Base-by-base conservation (phyloP, 2,113 vertebrate species). In the Loxodonta africana region DNA sequence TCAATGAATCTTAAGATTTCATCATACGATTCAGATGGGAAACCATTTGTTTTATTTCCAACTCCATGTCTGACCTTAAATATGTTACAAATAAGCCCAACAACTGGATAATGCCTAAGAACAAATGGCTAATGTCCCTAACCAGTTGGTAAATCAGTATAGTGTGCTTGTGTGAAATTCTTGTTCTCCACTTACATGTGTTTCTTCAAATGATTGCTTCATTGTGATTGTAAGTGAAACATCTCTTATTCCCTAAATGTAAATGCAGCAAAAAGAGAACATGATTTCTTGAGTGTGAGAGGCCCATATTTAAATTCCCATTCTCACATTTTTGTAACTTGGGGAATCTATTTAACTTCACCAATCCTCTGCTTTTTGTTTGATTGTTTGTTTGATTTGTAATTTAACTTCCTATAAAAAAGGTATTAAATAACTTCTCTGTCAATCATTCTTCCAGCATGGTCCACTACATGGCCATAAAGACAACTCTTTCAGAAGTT, bases 81-180 rank as follows among this genome's bases (percentile, higher is more conserved):
- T 73, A 37, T 67, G 44, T 83, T 97, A 62, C 26, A 81, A 80
- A 76, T 85, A 63, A 96, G 12, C 23, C 23, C 26, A 87, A 17
- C 69, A 97, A 87, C 76, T 82, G 23, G 77, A 82, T 81, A 93
- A 89, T 80, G 28, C 14, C 33, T 85, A 10, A 71, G 76, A 96
- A 93, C 95, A 97, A 93, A 60, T 82, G 86, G 63, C 48, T 95
- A 97, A 96, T 95, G 44, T 57, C 26, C 8, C 41, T 74, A 82
- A 89, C 37, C 78, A 96, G 26, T 86, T 97, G 74, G 82, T 76
- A 95, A 91, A 88, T 95, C 89, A 94, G 48, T 83, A 63, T 23
- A 77, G 0, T 71, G 44, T 62, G 23, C 6, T 91, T 57, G 6
- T 91, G 25, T 93, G 37, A 83, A 88, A 71, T 69, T 83, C 51